A percentile compares a stretch with the other conserved stretches of the same genome.
Evolutionary conservation across 2,797 vertebrate species (phyloP).

Genomic region (Typhlichthys subterraneus): DNA sequence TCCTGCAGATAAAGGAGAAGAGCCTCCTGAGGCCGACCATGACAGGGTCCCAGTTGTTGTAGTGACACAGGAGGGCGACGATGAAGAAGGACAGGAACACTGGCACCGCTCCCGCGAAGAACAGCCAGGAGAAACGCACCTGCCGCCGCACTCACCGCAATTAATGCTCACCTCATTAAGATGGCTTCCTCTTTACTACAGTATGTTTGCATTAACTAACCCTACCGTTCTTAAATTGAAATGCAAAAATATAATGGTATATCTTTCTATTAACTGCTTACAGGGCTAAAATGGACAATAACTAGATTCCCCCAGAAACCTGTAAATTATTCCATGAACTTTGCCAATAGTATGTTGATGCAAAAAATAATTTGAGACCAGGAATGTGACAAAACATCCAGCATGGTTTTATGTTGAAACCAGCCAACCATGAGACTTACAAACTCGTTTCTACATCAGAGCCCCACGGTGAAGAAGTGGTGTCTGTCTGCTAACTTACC

Average conservation of each 20-base stretch:
- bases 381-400: not conserved
- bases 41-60: conserved; percentile 98
- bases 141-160: conserved; percentile 53
- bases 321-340: not conserved
- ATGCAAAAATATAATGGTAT: too few species aligned
- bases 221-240: too few species aligned
- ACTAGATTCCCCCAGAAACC: not conserved
- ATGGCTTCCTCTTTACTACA: too few species aligned
- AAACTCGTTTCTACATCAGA: not conserved
- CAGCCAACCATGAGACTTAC: too few species aligned
- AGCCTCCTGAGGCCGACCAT: conserved; percentile 91
- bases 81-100: conserved; percentile 96
- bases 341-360: not conserved
- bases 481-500: conserved; percentile 68
- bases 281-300: too few species aligned
- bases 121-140: conserved; percentile 95
- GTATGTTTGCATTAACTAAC: too few species aligned
- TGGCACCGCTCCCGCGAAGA: conserved; percentile 91
- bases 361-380: not conserved
- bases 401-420: not conserved
- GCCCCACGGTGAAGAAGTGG: not conserved
- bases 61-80: conserved; percentile 89
- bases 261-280: too few species aligned
- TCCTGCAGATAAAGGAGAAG: conserved; percentile 91
- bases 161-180: too few species aligned